A percentile compares a stretch with the other conserved stretches of the same genome.
Evolutionary conservation across 2,113 vertebrate genomes (phyloP).

Genomic region (Oryctolagus cuniculus): mOryCun1.1 NC_091436.1:34271001-34271500

Average conservation of each 20-base stretch:
- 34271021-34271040: neutral
- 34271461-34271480: neutral
- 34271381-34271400: conserved; percentile 9
- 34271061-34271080: neutral
- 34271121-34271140: neutral
- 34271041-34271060: neutral
- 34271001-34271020: neutral
- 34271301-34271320: neutral
- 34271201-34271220: neutral
- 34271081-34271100: accelerated
- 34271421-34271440: neutral
- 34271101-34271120: neutral
- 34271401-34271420: neutral
- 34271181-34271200: neutral
- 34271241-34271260: neutral
- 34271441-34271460: neutral
- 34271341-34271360: neutral
- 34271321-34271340: neutral
- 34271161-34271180: too few relatives aligned
- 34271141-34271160: neutral
- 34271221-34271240: neutral
- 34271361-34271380: neutral
- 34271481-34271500: conserved; percentile 1
- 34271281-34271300: neutral
- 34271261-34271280: neutral